Evolutionary conservation across 2,113 vertebrate genomes (phyloP).

Genomic region (Polypterus senegalus): DNA sequence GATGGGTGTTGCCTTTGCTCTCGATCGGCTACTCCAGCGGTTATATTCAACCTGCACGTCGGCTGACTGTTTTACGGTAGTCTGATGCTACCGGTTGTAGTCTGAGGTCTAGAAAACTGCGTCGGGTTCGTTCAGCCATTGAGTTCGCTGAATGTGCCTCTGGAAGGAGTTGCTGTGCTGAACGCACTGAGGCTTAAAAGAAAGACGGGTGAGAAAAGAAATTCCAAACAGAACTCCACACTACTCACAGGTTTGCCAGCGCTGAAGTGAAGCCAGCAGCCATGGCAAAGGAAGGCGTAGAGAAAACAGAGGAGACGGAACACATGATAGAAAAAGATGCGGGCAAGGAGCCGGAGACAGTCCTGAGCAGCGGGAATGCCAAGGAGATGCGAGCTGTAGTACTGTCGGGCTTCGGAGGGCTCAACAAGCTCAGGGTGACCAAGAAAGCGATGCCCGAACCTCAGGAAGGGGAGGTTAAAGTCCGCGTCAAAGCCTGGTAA

Average conservation of each 20-base stretch:
- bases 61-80: slow-evolving; percentile 18
- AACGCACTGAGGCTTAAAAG: slow-evolving; percentile 7
- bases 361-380: slow-evolving; percentile 44
- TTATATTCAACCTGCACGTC: slow-evolving; percentile 5
- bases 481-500: slow-evolving; percentile 94
- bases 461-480: slow-evolving; percentile 84
- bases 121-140: slow-evolving; percentile 38
- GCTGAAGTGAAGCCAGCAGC: slow-evolving; percentile 22
- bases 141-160: slow-evolving; percentile 10
- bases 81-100: not conserved
- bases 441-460: slow-evolving; percentile 85
- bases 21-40: not conserved
- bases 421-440: slow-evolving; percentile 85
- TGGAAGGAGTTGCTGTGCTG: slow-evolving; percentile 5
- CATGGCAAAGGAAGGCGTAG: slow-evolving; percentile 79
- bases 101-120: not conserved
- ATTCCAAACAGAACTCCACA: slow-evolving; percentile 4
- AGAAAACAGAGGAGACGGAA: slow-evolving; percentile 78
- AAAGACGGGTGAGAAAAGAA: slow-evolving; percentile 3
- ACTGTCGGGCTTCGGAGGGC: slow-evolving; percentile 76
- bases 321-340: slow-evolving; percentile 75
- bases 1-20: not conserved
- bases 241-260: slow-evolving; percentile 5
- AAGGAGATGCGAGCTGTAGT: slow-evolving; percentile 91
- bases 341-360: slow-evolving; percentile 44